Conservation (phyloP, 2,113 vertebrate species). For the Cariama cristata region DNA sequence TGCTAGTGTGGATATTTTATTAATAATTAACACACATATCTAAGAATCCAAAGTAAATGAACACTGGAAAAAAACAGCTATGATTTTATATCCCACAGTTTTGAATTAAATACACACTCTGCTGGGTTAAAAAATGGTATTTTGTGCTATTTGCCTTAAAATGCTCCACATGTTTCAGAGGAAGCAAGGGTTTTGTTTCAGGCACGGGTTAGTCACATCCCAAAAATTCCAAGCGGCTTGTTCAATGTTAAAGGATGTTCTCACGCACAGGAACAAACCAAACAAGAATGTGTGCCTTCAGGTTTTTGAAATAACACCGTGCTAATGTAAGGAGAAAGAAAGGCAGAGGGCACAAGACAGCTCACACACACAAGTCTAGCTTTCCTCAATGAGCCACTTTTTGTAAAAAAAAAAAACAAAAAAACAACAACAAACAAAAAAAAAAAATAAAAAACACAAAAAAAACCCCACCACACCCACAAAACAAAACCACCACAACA, state of each 20-base stretch:
- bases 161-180: not conserved
- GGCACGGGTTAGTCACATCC: not conserved
- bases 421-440: too few relatives aligned
- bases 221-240: not conserved
- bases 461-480: too few relatives aligned
- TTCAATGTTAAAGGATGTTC: not conserved
- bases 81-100: not conserved
- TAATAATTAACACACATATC: not conserved
- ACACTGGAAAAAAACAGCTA: not conserved
- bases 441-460: too few relatives aligned
- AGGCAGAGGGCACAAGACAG: not conserved
- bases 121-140: not conserved
- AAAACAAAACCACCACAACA: too few relatives aligned
- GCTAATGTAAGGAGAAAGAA: not conserved
- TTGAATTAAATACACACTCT: not conserved
- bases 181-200: not conserved
- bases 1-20: not conserved
- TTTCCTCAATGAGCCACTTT: not conserved
- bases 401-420: not conserved
- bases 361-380: not conserved
- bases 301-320: not conserved
- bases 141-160: not conserved
- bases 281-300: not conserved
- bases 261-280: not conserved
- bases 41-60: not conserved